Conservation (phyloP, 2,888 invertebrate species). For the Drosophila phalerata region DNA sequence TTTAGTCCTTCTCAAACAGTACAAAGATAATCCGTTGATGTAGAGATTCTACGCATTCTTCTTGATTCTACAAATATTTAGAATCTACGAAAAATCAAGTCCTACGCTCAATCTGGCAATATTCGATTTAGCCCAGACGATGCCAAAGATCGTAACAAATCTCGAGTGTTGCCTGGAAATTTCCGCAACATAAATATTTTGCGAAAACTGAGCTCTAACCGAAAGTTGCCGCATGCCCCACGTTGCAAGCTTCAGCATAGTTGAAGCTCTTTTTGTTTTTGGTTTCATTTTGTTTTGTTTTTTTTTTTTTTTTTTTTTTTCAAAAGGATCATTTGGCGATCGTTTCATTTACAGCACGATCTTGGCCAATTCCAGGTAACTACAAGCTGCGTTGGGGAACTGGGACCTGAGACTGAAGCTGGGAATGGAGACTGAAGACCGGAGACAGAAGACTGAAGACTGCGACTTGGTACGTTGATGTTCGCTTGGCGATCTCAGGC, state of each 20-base stretch:
- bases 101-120: slow-evolving; percentile 2
- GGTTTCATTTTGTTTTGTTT: background rate
- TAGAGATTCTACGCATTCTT: background rate
- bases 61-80: background rate
- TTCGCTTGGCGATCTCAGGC: slow-evolving; percentile 71
- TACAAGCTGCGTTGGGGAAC: slow-evolving; percentile 15
- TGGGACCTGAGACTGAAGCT: slow-evolving; percentile 16
- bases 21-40: background rate
- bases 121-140: slow-evolving; percentile 10
- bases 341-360: slow-evolving; percentile 68
- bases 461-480: slow-evolving; percentile 34
- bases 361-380: slow-evolving; percentile 76
- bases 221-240: slow-evolving; percentile 2
- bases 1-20: background rate
- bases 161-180: slow-evolving; percentile 47
- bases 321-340: slow-evolving; percentile 65
- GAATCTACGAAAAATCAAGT: background rate
- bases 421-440: background rate
- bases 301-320: background rate
- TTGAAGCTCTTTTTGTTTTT: slow-evolving; percentile 3
- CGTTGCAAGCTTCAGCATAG: slow-evolving; percentile 21
- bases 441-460: slow-evolving; percentile 10
- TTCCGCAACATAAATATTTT: slow-evolving; percentile 60
- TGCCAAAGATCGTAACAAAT: slow-evolving; percentile 36
- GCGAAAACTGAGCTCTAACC: slow-evolving; percentile 7